These are phyloP conservation scores for Dissostichus mawsoni DNA, from an alignment of 2,113 vertebrate genomes.

Conservation along the genomic window DNA sequence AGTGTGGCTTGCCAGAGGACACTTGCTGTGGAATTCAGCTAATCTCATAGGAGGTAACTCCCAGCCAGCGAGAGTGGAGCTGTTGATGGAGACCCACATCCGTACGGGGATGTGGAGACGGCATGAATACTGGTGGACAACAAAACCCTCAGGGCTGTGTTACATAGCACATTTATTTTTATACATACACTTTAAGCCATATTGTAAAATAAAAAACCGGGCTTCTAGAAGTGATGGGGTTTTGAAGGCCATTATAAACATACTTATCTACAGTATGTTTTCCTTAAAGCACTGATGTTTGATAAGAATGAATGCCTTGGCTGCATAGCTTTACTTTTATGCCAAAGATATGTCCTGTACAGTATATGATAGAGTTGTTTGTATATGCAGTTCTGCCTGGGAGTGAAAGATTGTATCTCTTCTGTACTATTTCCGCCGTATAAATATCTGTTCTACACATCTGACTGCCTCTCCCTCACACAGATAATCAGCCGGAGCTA, in stretches of 20 bases:
- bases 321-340: conserved; percentile 64
- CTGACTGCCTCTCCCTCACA: conserved; percentile 32
- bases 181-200: conserved; percentile 91
- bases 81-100: conserved; percentile 83
- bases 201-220: conserved; percentile 87
- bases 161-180: conserved; percentile 94
- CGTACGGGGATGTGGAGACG: conserved; percentile 86
- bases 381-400: conserved; percentile 64
- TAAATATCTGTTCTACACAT: conserved; percentile 54
- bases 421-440: conserved; percentile 54
- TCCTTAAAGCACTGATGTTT: conserved; percentile 96
- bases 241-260: conserved; percentile 87
- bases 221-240: conserved; percentile 87
- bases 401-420: conserved; percentile 71
- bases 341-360: conserved; percentile 71
- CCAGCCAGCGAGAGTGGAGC: conserved; percentile 70
- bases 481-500: conserved; percentile 37
- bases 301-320: conserved; percentile 79
- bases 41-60: conserved; percentile 77
- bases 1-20: conserved; percentile 83
- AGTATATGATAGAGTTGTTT: conserved; percentile 59
- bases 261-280: conserved; percentile 91
- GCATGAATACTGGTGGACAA: conserved; percentile 85
- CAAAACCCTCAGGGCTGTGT: conserved; percentile 95
- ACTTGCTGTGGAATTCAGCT: conserved; percentile 80